Percentiles rank a stretch among this genome's conserved stretches.
phyloP scores from a whole-genome alignment of 2,113 vertebrate genomes.

The Microtus ochrogaster region DNA sequence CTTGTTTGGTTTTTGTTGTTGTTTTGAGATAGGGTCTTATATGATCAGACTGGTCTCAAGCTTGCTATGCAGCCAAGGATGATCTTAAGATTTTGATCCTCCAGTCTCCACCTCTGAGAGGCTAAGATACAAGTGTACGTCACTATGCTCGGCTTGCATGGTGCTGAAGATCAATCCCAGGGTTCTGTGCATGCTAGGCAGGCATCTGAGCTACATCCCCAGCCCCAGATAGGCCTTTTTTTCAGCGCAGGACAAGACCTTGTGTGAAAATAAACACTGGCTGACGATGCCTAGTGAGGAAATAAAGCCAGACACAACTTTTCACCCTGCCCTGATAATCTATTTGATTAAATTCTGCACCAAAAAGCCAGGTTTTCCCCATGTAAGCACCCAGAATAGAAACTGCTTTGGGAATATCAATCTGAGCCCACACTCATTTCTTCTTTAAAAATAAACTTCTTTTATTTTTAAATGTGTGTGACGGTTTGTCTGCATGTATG shows the following conservation, averaged over 20 bases:
- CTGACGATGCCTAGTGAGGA: not conserved
- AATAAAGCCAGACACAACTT: not conserved
- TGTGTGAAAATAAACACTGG: conserved; percentile 1
- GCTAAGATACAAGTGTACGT: not conserved
- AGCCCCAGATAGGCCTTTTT: not conserved
- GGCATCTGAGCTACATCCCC: not conserved
- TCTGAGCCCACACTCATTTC: not conserved
- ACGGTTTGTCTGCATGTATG: not conserved
- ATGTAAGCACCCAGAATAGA: not conserved
- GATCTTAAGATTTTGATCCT: not conserved
- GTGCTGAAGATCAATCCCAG: not conserved
- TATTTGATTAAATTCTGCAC: not conserved
- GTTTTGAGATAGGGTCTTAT: not conserved
- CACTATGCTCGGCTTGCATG: not conserved
- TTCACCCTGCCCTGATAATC: not conserved
- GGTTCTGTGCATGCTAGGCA: not conserved
- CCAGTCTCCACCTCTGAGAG: not conserved
- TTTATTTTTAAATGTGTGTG: not conserved
- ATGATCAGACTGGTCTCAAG: not conserved
- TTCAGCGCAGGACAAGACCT: not conserved
- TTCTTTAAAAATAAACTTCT: not conserved
- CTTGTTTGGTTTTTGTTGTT: not conserved
- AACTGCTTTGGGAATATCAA: not conserved
- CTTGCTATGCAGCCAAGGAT: not conserved
- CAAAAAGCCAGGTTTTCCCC: not conserved